Evolutionary conservation across 2,888 invertebrate species (phyloP).

Genomic region (Amphiduros pacificus): DNA sequence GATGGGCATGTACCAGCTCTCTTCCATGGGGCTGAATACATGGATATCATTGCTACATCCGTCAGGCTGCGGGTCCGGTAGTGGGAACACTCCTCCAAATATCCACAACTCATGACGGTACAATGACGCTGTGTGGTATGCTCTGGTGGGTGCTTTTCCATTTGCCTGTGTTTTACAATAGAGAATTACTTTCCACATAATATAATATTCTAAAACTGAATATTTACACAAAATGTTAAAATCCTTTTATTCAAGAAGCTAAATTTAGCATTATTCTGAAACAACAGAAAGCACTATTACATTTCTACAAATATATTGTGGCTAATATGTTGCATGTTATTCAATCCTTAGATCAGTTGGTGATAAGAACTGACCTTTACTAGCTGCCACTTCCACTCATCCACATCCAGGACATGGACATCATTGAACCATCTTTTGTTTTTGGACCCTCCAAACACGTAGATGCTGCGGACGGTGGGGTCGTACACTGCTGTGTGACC

Average conservation of each 20-base stretch:
- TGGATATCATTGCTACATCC: slow-evolving; percentile 55
- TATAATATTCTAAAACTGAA: too few species aligned
- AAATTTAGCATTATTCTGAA: too few species aligned
- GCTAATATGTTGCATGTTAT: too few species aligned
- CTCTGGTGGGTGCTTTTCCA: slow-evolving; percentile 53
- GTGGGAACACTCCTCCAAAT: slow-evolving; percentile 56
- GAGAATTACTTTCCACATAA: too few species aligned
- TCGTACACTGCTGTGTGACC: slow-evolving; percentile 57
- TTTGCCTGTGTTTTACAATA: too few species aligned
- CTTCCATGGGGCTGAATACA: slow-evolving; percentile 54
- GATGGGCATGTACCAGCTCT: slow-evolving; percentile 55
- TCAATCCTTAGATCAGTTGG: too few species aligned
- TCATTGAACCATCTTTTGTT: slow-evolving; percentile 56
- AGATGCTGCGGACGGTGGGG: slow-evolving; percentile 50
- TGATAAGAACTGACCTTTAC: slow-evolving; percentile 44
- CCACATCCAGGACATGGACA: slow-evolving; percentile 52
- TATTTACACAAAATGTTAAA: too few species aligned
- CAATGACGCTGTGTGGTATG: slow-evolving; percentile 53
- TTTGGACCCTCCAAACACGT: slow-evolving; percentile 56
- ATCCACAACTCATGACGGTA: slow-evolving; percentile 57
- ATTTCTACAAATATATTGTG: too few species aligned
- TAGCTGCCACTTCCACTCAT: slow-evolving; percentile 54
- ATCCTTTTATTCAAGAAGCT: too few species aligned
- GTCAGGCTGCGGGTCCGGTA: slow-evolving; percentile 54
- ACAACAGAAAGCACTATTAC: too few species aligned